These are phyloP conservation scores for Smutsia gigantea DNA, from an alignment of 2,797 vertebrate genomes.

Conservation along the genomic window DNA sequence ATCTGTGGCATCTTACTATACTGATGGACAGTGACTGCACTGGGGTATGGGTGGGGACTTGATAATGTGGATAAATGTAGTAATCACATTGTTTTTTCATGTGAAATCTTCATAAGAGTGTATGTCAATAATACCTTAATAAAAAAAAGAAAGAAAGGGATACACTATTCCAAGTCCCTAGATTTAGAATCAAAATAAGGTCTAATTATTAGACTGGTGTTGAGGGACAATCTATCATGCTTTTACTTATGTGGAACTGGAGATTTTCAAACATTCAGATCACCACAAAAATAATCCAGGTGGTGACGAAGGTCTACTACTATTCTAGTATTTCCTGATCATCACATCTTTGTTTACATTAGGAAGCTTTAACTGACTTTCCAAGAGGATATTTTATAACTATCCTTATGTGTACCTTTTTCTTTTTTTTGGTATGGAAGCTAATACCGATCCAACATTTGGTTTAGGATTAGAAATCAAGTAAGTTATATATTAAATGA, in stretches of 20 bases:
- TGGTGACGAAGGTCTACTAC: background rate
- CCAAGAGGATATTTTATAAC: background rate
- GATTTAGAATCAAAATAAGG: background rate
- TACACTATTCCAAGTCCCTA: background rate
- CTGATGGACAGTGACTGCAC: no score
- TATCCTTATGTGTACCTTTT: background rate
- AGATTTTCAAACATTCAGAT: background rate
- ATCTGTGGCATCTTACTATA: no score
- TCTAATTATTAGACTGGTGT: background rate
- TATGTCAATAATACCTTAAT: no score
- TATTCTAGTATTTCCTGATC: background rate
- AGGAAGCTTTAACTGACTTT: background rate
- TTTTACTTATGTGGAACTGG: background rate
- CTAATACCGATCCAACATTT: background rate
- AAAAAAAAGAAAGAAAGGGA: conserved; percentile 14
- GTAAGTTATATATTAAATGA: background rate
- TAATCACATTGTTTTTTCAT: no score
- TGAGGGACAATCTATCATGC: background rate
- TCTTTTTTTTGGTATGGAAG: background rate
- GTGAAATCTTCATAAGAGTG: no score
- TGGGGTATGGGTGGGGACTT: no score
- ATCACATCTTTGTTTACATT: background rate
- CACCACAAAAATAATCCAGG: background rate
- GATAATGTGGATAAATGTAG: no score
- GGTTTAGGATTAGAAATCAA: conserved; percentile 1